Base-by-base conservation (phyloP, 2,888 invertebrate genomes). In the Lobophora halterata region DNA sequence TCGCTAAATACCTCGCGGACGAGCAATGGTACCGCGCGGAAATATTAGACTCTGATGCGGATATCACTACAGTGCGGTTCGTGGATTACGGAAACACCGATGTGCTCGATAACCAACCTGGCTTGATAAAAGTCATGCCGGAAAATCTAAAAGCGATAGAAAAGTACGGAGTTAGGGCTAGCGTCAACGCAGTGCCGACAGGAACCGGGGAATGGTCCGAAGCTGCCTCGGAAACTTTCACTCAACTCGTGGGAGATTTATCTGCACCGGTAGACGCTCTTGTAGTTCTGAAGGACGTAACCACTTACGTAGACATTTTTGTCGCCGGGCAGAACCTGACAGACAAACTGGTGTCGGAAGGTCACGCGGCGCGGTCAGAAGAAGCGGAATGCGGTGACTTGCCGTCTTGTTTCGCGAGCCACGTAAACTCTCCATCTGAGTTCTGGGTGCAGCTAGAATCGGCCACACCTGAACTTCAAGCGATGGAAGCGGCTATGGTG, bases 1-100 rank as follows among this genome's bases (percentile, higher is more conserved):
- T 92, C 27, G 97, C 97, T 0, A 92, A 93, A 61, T 97, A 95
- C 71, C 90, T 92, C 0, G 92, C 91, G 1, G 96, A 98, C 65
- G 92, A 93, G 20, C 90, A 91, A 48, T 99, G 98, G 98, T 98
- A 98, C 73, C 90, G 98, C 39, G 98, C 97, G 0, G 92, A 92
- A 65, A 93, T 98, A 4, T 90, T 97, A 20, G 96, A 95, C 65
- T 90, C 93, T 0, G 92, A 93, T 47, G 88, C 90, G 3, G 94
- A 94, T 47, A 91, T 94, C 19, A 93, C 92, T 5, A 93, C 93
- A 0, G 91, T 95, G 1, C 89, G 93, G 16, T 95, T 94, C 56
- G 90, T 94, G 6, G 95, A 95, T 65, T 94, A 91, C 57, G 95
- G 95, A 5, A 94, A 94, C 60, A 93, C 93, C 0, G 94, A 95